phyloP scores from a whole-genome alignment of 2,888 invertebrate genomes.

The Ectemnius cavifrons region DNA sequence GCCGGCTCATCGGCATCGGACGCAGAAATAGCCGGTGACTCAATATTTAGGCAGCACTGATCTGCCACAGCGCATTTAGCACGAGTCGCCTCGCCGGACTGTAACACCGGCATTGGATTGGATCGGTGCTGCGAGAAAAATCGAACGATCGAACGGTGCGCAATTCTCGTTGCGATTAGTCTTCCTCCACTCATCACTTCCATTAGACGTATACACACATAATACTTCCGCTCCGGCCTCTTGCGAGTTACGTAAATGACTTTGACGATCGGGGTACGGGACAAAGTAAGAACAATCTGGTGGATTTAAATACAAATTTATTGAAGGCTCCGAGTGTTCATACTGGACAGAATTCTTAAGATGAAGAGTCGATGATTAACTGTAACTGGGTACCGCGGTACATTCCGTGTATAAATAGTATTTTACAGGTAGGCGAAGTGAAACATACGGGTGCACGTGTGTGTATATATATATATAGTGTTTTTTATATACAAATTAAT shows the following conservation, averaged over 20 bases:
- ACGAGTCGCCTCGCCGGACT: constrained; percentile 22
- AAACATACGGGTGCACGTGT: constrained; percentile 14
- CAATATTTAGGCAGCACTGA: constrained; percentile 66
- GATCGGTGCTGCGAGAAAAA: not conserved
- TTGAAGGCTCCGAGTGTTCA: constrained; percentile 63
- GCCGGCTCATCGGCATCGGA: constrained; percentile 29
- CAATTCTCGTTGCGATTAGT: not conserved
- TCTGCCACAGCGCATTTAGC: constrained; percentile 44
- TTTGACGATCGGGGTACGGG: not conserved
- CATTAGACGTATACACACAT: no score
- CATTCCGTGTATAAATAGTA: constrained; percentile 52
- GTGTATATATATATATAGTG: constrained; percentile 30
- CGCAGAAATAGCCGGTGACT: constrained; percentile 68
- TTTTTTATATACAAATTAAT: constrained; percentile 53
- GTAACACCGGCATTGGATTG: not conserved
- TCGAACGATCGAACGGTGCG: constrained; percentile 1
- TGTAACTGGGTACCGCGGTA: constrained; percentile 42
- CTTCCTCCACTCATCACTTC: not conserved
- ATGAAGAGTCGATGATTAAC: constrained; percentile 42
- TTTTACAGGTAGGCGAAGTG: constrained; percentile 45
- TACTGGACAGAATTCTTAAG: constrained; percentile 47
- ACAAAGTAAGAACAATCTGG: not conserved
- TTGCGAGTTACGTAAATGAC: not conserved
- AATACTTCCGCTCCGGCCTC: no score
- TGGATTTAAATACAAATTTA: constrained; percentile 68